A percentile compares a stretch with the other conserved stretches of the same genome.
phyloP scores from a whole-genome alignment of 2,888 invertebrate species.

The Parasteatoda lunata region DNA sequence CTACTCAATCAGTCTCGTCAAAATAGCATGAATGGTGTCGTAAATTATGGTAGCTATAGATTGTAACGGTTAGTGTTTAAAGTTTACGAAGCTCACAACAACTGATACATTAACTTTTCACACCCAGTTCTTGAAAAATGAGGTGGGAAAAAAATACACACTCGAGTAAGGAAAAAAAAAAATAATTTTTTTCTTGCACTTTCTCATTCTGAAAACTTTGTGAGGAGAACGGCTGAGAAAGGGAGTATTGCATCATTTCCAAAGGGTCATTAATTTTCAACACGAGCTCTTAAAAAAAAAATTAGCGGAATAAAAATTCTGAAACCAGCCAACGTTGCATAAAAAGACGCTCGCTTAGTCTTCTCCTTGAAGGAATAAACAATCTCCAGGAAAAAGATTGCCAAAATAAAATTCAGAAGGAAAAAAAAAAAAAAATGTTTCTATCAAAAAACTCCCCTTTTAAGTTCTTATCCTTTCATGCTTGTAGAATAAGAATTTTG shows the following conservation, averaged over 20 bases:
- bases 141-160: neutral
- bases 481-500: no score
- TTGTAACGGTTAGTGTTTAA: neutral
- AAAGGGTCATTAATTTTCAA: slow-evolving; percentile 31
- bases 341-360: neutral
- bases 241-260: slow-evolving; percentile 13
- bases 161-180: neutral
- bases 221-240: slow-evolving; percentile 6
- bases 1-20: no score
- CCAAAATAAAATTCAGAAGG: no score
- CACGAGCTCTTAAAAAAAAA: neutral
- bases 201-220: neutral
- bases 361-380: neutral
- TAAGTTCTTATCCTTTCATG: no score
- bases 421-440: no score
- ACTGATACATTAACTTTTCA: neutral
- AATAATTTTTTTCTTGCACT: neutral
- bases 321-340: neutral
- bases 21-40: no score
- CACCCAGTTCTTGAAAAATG: neutral
- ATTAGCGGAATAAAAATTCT: neutral
- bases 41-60: no score
- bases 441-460: no score
- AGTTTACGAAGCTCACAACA: neutral
- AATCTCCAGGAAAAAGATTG: no score